Conservation (phyloP, 2,888 invertebrate species). For the Sipha maydis region DNA sequence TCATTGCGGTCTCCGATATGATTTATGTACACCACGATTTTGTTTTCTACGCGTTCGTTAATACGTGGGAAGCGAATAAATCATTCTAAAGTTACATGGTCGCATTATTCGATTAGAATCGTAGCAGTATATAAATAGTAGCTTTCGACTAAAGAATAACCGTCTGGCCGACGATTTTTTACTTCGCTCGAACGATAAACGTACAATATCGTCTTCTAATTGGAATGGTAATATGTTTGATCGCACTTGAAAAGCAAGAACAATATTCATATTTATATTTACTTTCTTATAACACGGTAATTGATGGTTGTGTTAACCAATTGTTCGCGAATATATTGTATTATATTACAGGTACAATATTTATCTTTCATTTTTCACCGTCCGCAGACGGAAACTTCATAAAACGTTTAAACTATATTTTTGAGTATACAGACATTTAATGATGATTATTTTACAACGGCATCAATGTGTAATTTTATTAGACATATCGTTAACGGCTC, state of each 20-base stretch:
- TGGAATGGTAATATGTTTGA: neutral
- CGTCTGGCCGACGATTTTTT: neutral
- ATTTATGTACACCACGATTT: constrained; percentile 2
- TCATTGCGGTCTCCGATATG: constrained; percentile 2
- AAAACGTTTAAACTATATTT: neutral
- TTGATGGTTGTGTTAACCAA: neutral
- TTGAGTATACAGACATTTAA: neutral
- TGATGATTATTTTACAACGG: neutral
- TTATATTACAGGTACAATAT: neutral
- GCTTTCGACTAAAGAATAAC: constrained; percentile 23
- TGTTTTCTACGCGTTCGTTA: neutral
- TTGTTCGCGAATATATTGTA: neutral
- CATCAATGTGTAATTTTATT: constrained; percentile 25
- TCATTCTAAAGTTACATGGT: constrained; percentile 2
- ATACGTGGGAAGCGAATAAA: constrained; percentile 31
- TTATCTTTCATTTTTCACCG: neutral
- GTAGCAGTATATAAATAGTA: neutral
- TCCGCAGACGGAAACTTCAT: neutral
- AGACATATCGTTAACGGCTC: constrained; percentile 31
- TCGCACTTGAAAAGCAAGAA: too few species aligned
- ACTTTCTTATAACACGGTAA: neutral
- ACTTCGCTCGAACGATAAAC: neutral
- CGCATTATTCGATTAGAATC: neutral
- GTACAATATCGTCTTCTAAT: neutral
- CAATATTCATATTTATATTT: neutral